Evolutionary conservation across 2,113 vertebrate species (phyloP).

Genomic region (Hipposideros armiger): DNA sequence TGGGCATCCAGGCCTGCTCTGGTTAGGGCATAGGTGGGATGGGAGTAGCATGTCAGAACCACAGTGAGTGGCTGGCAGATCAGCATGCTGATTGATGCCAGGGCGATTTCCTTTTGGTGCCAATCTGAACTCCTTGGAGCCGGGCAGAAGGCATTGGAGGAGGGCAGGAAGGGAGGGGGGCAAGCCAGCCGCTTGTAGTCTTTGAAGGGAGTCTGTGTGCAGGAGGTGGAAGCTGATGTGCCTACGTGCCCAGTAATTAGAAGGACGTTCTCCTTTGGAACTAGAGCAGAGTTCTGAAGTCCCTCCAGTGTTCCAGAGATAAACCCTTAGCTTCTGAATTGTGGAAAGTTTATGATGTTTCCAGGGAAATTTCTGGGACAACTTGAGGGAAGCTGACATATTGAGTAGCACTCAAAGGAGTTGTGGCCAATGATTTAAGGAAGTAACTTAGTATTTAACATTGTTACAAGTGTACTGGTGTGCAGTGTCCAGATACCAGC

Average conservation of each 20-base stretch:
- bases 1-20: neutral
- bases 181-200: neutral
- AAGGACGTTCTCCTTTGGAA: neutral
- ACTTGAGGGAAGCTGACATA: neutral
- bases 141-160: neutral
- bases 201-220: neutral
- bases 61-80: neutral
- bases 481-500: neutral
- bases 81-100: neutral
- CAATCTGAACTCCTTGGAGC: neutral
- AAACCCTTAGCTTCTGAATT: constrained; percentile 2
- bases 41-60: neutral
- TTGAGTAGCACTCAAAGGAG: neutral
- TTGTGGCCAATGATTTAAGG: neutral
- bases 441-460: neutral
- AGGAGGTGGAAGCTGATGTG: neutral
- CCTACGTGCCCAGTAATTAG: neutral
- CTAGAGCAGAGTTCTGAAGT: neutral
- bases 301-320: neutral
- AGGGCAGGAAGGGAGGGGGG: neutral
- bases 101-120: neutral
- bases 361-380: neutral
- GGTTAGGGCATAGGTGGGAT: neutral
- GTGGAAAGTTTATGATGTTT: neutral
- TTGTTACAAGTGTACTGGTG: neutral